A percentile compares a stretch with the other conserved stretches of the same genome.
Conservation (phyloP, 1,140 invertebrate species). For the Hylaeus volcanicus region DNA sequence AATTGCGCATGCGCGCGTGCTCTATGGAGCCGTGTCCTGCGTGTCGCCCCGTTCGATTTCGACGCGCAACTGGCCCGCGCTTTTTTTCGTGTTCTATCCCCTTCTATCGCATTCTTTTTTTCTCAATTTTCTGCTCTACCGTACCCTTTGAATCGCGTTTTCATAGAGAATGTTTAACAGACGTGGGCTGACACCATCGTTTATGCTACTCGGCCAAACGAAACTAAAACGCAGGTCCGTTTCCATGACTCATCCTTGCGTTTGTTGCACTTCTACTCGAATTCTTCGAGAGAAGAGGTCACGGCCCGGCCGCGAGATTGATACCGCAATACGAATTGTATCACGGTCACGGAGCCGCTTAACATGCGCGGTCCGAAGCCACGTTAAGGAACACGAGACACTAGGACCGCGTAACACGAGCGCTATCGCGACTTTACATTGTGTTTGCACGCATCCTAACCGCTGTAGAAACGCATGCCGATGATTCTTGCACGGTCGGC, state of each 20-base stretch:
- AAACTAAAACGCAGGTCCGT: no score
- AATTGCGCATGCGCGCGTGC: constrained; percentile 50
- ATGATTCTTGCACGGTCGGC: constrained; percentile 61
- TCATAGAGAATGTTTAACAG: no score
- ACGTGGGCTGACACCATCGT: no score
- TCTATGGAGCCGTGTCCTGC: constrained; percentile 46
- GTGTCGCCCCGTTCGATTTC: constrained; percentile 28
- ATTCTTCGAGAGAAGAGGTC: not conserved
- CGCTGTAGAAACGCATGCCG: constrained; percentile 59
- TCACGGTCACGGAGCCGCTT: constrained; percentile 12
- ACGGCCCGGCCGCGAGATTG: not conserved
- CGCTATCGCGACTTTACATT: constrained; percentile 64
- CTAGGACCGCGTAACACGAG: constrained; percentile 51
- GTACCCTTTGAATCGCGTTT: no score
- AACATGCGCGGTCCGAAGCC: constrained; percentile 19
- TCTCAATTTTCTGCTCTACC: not conserved
- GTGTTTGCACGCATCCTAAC: constrained; percentile 65
- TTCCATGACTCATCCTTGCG: no score
- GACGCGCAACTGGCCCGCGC: constrained; percentile 19
- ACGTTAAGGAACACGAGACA: constrained; percentile 46
- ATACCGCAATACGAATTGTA: constrained; percentile 2
- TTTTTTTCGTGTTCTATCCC: not conserved
- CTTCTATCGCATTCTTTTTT: constrained; percentile 10
- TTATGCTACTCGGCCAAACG: no score
- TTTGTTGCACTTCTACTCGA: not conserved